A percentile compares a stretch with the other conserved stretches of the same genome.
Evolutionary conservation across 2,888 invertebrate species (phyloP).

Genomic region (Steromphala cineraria): DNA sequence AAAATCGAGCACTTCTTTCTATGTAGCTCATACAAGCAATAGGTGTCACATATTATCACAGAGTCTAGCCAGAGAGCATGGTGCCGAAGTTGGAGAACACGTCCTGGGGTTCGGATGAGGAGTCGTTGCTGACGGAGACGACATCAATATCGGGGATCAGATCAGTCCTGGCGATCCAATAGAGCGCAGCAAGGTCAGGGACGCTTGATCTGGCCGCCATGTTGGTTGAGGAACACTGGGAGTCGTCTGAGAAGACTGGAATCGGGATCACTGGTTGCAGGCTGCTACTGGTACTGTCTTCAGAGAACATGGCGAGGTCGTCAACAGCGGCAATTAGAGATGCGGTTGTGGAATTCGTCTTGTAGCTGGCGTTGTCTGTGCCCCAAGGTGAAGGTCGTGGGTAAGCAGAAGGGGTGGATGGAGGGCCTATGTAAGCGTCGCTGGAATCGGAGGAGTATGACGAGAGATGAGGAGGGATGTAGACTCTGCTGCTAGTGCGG

Average conservation of each 20-base stretch:
- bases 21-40: too few species aligned
- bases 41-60: too few species aligned
- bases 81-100: too few species aligned
- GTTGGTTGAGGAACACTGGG: background rate
- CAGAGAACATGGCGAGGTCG: background rate
- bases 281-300: background rate
- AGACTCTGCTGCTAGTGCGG: background rate
- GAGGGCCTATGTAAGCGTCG: background rate
- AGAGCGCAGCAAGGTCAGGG: background rate
- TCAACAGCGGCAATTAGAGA: background rate
- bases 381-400: background rate
- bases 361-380: background rate
- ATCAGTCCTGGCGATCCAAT: too few species aligned
- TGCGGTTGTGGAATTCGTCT: background rate
- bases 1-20: too few species aligned
- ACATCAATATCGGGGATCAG: too few species aligned
- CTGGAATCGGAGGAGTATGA: background rate
- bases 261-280: background rate
- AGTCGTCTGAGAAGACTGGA: background rate
- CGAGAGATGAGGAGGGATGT: background rate
- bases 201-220: background rate
- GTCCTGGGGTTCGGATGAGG: too few species aligned
- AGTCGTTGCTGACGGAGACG: too few species aligned
- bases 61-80: too few species aligned
- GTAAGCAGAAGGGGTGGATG: background rate